Base-by-base conservation (phyloP, 2,797 vertebrate species). In the Pogonophryne albipinna region DNA sequence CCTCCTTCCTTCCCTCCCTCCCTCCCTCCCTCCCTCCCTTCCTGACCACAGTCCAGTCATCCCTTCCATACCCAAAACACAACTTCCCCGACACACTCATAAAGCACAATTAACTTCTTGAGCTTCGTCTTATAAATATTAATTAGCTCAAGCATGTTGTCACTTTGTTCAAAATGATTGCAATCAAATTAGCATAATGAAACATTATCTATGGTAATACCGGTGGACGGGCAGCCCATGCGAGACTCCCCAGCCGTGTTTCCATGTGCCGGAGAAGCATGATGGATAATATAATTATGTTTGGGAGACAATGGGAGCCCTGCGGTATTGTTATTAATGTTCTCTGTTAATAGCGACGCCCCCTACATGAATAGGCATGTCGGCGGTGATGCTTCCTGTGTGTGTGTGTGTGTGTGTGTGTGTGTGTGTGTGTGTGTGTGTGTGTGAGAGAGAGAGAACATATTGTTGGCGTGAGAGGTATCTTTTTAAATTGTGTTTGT, bases 271-370 rank as follows among this genome's bases (percentile, higher is more conserved):
- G 71, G 62, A 84, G 69, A 76, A 79, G 76, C 74, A 80, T 91
- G 88, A 91, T 91, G 88, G 90, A 91, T 93, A 82, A 89, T 82
- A 91, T 87, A 86, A 91, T 93, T 91, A 91, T 86, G 81, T 80
- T 69, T 59, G 66, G 87, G 85, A 85, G 85, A 90, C 89, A 84
- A 88, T 85, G 71, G 82, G 80, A 83, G 85, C 82, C 84, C 69
- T 47, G 79, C 67, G 69, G 83, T 85, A 85, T 87, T 89, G 86
- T 91, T 91, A 92, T 90, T 89, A 90, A 90, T 91, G 86, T 84
- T 60, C 78, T 83, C 65, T 74, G 82, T 83, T 91, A 87, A 91
- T 87, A 83, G 71, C 10, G 7, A 79, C 67, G 41, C 65, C 69
- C 68, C 76, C 71, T 70, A 78, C 85, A 83, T 84, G 86, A 87